Evolutionary conservation across 2,888 invertebrate genomes (phyloP).

Genomic region (Antheraea assamensis): DNA sequence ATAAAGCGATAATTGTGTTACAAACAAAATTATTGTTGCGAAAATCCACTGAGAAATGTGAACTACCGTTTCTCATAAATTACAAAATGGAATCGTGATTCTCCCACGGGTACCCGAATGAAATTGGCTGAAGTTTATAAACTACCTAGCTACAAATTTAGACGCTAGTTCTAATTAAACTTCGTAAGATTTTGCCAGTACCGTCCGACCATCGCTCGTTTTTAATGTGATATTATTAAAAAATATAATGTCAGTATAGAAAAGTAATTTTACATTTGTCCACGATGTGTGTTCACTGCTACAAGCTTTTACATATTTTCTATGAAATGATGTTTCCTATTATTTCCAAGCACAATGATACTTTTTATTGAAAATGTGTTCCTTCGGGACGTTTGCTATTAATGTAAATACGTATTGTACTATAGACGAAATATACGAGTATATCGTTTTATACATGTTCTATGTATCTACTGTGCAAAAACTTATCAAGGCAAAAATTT

Average conservation of each 20-base stretch:
- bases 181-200: conserved; percentile 52
- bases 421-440: no score
- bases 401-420: background rate
- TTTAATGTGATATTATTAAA: background rate
- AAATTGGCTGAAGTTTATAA: conserved; percentile 67
- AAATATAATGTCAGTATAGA: background rate
- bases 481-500: background rate
- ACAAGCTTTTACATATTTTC: no score
- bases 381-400: background rate
- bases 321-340: no score
- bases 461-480: no score
- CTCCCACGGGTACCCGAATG: conserved; percentile 56
- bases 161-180: conserved; percentile 78
- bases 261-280: no score
- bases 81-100: conserved; percentile 52
- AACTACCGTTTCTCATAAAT: conserved; percentile 43
- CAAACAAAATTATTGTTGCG: conserved; percentile 19
- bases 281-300: no score
- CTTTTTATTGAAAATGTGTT: background rate
- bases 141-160: conserved; percentile 63
- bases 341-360: no score
- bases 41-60: conserved; percentile 39
- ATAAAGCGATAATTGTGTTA: background rate
- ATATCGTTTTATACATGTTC: background rate
- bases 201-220: conserved; percentile 12